Evolutionary conservation across 2,113 vertebrate species (phyloP).

Genomic region (Vidua macroura): DNA sequence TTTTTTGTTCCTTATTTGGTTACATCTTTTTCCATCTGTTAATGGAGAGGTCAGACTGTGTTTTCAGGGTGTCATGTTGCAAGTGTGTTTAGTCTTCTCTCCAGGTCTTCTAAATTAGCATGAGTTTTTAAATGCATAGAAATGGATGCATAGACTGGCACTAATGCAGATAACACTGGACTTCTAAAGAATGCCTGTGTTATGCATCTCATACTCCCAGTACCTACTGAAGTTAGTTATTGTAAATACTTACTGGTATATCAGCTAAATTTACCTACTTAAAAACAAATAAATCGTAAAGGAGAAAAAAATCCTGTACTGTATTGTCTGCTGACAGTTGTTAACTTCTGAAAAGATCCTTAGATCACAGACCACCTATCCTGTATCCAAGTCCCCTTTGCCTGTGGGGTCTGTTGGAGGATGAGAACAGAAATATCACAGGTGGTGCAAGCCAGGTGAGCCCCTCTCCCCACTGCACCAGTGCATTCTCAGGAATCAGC

Average conservation of each 20-base stretch:
- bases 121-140: neutral
- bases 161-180: neutral
- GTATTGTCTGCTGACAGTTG: neutral
- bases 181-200: neutral
- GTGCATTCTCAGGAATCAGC: neutral
- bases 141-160: neutral
- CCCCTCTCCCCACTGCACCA: neutral
- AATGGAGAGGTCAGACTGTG: neutral
- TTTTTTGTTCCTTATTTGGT: neutral
- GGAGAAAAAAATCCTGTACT: neutral
- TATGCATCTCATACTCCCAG: slow-evolving; percentile 3
- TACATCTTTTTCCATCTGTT: neutral
- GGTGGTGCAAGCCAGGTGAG: neutral
- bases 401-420: neutral
- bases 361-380: neutral
- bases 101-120: neutral
- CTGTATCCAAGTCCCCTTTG: rapidly evolving
- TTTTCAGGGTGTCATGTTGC: neutral
- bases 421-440: neutral
- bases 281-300: slow-evolving; percentile 27
- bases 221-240: neutral
- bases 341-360: neutral
- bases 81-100: neutral
- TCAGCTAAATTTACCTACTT: neutral
- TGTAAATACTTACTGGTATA: slow-evolving; percentile 14